Percentiles rank a stretch among this genome's conserved stretches.
These are phyloP conservation scores for Agapostemon virescens DNA, from an alignment of 2,888 invertebrate species.

Conservation along the genomic window DNA sequence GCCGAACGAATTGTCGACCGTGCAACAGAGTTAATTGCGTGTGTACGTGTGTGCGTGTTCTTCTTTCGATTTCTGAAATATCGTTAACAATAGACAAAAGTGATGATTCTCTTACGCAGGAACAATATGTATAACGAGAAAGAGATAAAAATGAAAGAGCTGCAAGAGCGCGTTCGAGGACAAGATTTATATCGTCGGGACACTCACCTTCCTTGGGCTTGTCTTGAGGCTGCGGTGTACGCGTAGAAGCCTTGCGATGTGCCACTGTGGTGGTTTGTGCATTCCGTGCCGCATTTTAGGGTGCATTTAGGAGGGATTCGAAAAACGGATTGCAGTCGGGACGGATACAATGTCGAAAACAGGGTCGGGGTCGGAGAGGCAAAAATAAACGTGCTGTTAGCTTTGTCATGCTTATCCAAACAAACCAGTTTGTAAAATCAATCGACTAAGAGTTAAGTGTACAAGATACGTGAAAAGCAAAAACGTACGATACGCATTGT, in stretches of 20 bases:
- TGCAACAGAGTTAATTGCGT: background rate
- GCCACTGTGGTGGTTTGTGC: conserved; percentile 78
- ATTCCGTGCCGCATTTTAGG: conserved; percentile 79
- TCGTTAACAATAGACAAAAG: background rate
- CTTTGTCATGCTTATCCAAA: conserved; percentile 76
- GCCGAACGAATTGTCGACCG: background rate
- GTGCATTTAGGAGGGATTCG: conserved; percentile 61
- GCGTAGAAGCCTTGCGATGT: conserved; percentile 79
- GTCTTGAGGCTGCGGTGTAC: conserved; percentile 79
- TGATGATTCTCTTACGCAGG: background rate
- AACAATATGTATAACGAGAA: background rate
- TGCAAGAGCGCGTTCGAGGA: conserved; percentile 18
- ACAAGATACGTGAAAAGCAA: conserved; percentile 57
- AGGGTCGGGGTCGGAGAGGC: conserved; percentile 63
- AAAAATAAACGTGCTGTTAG: conserved; percentile 80
- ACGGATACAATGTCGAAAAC: conserved; percentile 51
- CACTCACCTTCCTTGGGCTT: conserved; percentile 80
- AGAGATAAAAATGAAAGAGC: conserved; percentile 7
- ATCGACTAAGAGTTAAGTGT: conserved; percentile 55
- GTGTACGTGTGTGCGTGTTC: no score
- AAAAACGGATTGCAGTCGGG: conserved; percentile 41
- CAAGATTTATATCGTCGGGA: conserved; percentile 54
- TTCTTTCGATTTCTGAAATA: no score
- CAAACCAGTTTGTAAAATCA: conserved; percentile 64
- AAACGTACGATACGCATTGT: conserved; percentile 48